phyloP scores from a whole-genome alignment of 2,797 vertebrate species.

The Thunnus albacares region DNA sequence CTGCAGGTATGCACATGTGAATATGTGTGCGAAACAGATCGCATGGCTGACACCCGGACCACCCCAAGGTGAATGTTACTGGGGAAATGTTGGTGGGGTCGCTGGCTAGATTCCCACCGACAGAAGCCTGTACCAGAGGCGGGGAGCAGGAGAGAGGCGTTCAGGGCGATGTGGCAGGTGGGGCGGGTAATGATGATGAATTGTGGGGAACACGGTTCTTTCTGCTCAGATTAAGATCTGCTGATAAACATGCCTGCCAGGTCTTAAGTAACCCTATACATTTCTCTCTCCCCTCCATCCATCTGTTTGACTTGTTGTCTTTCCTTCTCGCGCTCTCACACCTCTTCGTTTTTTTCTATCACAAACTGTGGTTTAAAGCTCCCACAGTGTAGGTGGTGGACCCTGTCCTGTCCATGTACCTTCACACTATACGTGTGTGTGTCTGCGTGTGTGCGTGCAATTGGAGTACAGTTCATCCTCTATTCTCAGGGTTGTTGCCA shows the following conservation, averaged over 20 bases:
- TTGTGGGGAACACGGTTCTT: conserved; percentile 70
- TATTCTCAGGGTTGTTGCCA: conserved; percentile 69
- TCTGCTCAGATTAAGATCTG: conserved; percentile 86
- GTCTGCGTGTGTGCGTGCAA: conserved; percentile 24
- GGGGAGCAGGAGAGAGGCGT: conserved; percentile 37
- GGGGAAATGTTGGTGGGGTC: conserved; percentile 24
- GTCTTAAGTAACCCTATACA: conserved; percentile 79
- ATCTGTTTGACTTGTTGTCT: conserved; percentile 37
- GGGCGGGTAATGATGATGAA: conserved; percentile 80
- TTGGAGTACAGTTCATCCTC: conserved; percentile 41
- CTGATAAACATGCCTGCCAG: conserved; percentile 83
- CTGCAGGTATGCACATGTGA: conserved; percentile 74
- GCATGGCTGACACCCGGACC: conserved; percentile 68
- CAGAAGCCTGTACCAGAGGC: conserved; percentile 33
- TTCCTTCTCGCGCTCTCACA: conserved; percentile 18
- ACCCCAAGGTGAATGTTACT: conserved; percentile 60
- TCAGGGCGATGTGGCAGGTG: conserved; percentile 66
- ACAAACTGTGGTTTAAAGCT: conserved; percentile 4
- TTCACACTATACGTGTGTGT: background rate
- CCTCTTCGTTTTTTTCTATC: conserved; percentile 20
- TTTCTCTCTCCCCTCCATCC: conserved; percentile 43
- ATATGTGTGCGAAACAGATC: conserved; percentile 73
- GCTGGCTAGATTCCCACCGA: conserved; percentile 47
- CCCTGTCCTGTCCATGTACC: conserved; percentile 1
- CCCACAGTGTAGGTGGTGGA: background rate